Evolutionary conservation across 2,888 invertebrate species (phyloP).

Genomic region (Sepioteuthis lessoniana): DNA sequence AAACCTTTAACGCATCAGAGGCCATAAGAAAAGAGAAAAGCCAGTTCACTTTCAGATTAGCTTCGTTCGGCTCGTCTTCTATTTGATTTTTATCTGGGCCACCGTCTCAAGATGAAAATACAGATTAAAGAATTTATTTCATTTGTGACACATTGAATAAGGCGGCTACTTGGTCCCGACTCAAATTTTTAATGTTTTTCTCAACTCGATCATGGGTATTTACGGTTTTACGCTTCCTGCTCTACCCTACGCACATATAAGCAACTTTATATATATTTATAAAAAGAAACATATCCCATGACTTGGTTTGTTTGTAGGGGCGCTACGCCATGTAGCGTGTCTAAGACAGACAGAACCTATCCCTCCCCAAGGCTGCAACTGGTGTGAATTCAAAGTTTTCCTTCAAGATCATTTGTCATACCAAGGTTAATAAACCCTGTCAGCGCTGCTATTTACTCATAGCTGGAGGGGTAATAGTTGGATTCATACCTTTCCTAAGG

Average conservation of each 20-base stretch:
- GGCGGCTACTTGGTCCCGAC: neutral
- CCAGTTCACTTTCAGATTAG: neutral
- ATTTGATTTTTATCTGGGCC: neutral
- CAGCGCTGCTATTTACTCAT: too few relatives aligned
- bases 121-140: neutral
- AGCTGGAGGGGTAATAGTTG: too few relatives aligned
- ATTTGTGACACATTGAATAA: neutral
- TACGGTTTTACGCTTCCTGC: neutral
- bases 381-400: too few relatives aligned
- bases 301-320: too few relatives aligned
- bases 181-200: neutral
- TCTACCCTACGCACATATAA: neutral
- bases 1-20: neutral
- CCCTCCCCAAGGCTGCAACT: too few relatives aligned
- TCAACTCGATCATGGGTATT: neutral
- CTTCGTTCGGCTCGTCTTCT: neutral
- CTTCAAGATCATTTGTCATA: too few relatives aligned
- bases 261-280: too few relatives aligned
- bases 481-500: too few relatives aligned
- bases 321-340: too few relatives aligned
- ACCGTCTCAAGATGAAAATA: neutral
- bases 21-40: neutral
- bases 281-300: too few relatives aligned
- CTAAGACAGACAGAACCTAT: too few relatives aligned
- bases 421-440: too few relatives aligned